Base-by-base conservation (phyloP, 1,140 invertebrate species). In the Papilio glaucus region DNA sequence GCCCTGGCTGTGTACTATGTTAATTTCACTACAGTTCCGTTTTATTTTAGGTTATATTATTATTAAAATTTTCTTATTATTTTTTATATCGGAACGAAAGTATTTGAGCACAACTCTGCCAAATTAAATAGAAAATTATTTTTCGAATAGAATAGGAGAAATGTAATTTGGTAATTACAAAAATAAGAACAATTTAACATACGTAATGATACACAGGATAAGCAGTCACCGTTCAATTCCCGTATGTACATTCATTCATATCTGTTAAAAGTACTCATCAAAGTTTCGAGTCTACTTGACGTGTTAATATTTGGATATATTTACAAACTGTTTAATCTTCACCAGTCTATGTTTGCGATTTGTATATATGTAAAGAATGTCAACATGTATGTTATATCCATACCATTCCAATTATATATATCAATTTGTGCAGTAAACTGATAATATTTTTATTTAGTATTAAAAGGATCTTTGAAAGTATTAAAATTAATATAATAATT, bases 221-320 rank as follows among this genome's bases (percentile, higher is more conserved):
- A n/a, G n/a, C n/a, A n/a, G n/a, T n/a, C n/a, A n/a, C n/a, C n/a
- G n/a, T n/a, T n/a, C n/a, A n/a, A n/a, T n/a, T n/a, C n/a, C n/a
- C n/a, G n/a, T n/a, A n/a, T n/a, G n/a, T n/a, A n/a, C n/a, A n/a
- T n/a, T n/a, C n/a, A n/a, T 42, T n/a, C 1, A 42, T n/a, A n/a
- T n/a, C n/a, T n/a, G n/a, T n/a, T n/a, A n/a, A n/a, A n/a, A n/a
- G n/a, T n/a, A n/a, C n/a, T n/a, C n/a, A n/a, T 62, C 13, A n/a
- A 53, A 18, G 8, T 53, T 18, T 62, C 61, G 29, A 38, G 37
- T 37, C 33, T 21, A 41, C 41, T 68, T 29, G 2, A 13, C 65
- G 33, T 49, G 39, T 68, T 74, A 13, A 73, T 33, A 41, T 77
- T 77, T 80, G 12, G 71, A 73, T 69, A 38, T 75, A 69, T 72